These are phyloP conservation scores for Mantis religiosa DNA, from an alignment of 2,888 invertebrate species.

Conservation along the genomic window DNA sequence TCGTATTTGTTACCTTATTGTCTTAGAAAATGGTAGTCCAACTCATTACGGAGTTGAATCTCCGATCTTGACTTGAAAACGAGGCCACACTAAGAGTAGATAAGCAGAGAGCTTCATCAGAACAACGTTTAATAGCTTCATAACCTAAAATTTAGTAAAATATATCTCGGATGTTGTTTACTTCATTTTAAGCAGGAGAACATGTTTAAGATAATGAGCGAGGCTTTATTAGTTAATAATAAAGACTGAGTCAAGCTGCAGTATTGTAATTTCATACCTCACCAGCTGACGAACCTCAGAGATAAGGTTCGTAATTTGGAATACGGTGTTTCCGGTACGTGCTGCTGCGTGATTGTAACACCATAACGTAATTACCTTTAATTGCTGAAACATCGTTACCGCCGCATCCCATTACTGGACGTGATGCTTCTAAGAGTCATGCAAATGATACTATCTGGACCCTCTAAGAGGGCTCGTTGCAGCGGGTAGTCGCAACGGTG, in stretches of 20 bases:
- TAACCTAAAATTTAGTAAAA: not conserved
- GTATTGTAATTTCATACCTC: slow-evolving; percentile 1
- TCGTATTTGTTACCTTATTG: too few species aligned
- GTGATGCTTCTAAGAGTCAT: too few species aligned
- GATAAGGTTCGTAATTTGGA: not conserved
- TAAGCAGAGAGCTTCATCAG: not conserved
- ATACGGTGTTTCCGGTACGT: not conserved
- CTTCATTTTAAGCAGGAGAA: not conserved
- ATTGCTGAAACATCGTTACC: not conserved
- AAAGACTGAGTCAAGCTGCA: not conserved
- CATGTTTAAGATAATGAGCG: not conserved
- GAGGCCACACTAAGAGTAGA: not conserved
- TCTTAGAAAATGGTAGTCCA: too few species aligned
- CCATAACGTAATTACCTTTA: not conserved
- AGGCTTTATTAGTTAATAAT: not conserved
- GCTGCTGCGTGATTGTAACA: not conserved
- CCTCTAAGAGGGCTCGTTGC: too few species aligned
- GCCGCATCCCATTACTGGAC: too few species aligned
- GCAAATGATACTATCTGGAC: too few species aligned
- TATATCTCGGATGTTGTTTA: not conserved
- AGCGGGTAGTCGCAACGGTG: too few species aligned
- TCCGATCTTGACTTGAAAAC: too few species aligned
- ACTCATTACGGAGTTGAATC: too few species aligned
- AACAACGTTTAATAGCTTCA: not conserved
- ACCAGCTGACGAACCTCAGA: not conserved